Base-by-base conservation (phyloP, 1,140 invertebrate species). In the Tetramorium alpestre region DNA sequence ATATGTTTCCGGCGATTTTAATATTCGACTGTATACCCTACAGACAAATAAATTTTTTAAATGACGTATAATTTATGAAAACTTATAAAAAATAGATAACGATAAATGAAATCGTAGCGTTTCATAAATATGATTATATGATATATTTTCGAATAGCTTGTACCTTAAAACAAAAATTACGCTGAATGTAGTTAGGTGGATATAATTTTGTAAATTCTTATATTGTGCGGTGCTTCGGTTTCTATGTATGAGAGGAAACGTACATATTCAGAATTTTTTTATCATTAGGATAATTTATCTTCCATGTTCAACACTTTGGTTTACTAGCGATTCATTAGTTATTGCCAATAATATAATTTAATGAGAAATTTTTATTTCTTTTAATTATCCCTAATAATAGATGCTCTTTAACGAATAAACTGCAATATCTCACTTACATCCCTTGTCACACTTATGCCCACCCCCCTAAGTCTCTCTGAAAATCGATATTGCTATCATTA, bases 381-480 rank as follows among this genome's bases (percentile, higher is more conserved):
- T 49, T 56, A 85, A 51, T 51, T 67, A 64, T 81, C 44, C 67
- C 51, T 91, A 78, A 80, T 49, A 78, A 82, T 84, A 72, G 58
- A 81, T 82, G 58, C 38, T 87, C 28, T 81, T 47, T 38, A 28
- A 65, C 44, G 51, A 88, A 60, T 51, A 47, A 82, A 25, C n/a
- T 87, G 73, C 33, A 91, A 92, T 92, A 92, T 94, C 93, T 92
- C 93, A 94, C 91, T 93, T 92, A 94, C 94, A 95, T 94, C 92
- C 93, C 95, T 95, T 95, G 95, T 95, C 95, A 95, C 95, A 95
- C 95, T 95, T 95, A 94, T 92, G 88, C 92, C 90, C 91, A 94
- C 93, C 93, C 91, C 91, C 89, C 93, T 88, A 90, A 93, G 94
- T 92, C 93, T 92, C 93, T 92, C 93, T 92, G 85, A 89, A 85